A percentile compares a stretch with the other conserved stretches of the same genome.
Evolutionary conservation across 2,888 invertebrate species (phyloP).

Genomic region (Mythimna albipuncta): DNA sequence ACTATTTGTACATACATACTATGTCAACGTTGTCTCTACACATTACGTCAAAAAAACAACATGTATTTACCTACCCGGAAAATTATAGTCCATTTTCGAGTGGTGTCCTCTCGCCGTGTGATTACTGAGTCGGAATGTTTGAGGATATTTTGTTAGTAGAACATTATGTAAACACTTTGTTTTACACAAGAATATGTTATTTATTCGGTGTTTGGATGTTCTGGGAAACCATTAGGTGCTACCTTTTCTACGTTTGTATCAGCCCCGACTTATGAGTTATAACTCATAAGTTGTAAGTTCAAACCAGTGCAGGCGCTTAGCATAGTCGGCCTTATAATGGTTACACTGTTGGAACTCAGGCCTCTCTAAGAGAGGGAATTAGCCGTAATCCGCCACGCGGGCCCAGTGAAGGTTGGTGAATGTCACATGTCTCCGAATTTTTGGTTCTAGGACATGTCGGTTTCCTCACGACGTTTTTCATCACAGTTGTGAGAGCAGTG

Average conservation of each 20-base stretch:
- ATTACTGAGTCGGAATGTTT: slow-evolving; percentile 20
- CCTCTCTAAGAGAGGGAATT: too few species aligned
- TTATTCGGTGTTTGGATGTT: neutral
- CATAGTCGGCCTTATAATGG: too few species aligned
- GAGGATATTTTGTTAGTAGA: slow-evolving; percentile 17
- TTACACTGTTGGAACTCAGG: too few species aligned
- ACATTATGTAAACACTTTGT: neutral
- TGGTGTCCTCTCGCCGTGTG: slow-evolving; percentile 10
- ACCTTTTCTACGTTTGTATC: neutral
- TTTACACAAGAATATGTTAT: neutral
- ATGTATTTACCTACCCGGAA: slow-evolving; percentile 15
- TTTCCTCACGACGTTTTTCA: too few species aligned
- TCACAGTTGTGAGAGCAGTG: too few species aligned
- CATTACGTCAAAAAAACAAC: slow-evolving; percentile 27
- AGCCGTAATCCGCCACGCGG: too few species aligned
- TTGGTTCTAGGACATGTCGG: too few species aligned
- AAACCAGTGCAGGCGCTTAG: too few species aligned
- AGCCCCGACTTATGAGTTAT: neutral
- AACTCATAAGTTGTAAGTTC: too few species aligned
- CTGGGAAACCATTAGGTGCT: neutral
- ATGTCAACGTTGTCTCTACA: neutral
- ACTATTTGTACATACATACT: neutral
- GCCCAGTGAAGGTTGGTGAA: too few species aligned
- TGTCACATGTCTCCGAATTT: too few species aligned
- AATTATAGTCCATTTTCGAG: slow-evolving; percentile 29